Conservation (phyloP, 2,113 vertebrate genomes). For the Rhabdornis inornatus region DNA sequence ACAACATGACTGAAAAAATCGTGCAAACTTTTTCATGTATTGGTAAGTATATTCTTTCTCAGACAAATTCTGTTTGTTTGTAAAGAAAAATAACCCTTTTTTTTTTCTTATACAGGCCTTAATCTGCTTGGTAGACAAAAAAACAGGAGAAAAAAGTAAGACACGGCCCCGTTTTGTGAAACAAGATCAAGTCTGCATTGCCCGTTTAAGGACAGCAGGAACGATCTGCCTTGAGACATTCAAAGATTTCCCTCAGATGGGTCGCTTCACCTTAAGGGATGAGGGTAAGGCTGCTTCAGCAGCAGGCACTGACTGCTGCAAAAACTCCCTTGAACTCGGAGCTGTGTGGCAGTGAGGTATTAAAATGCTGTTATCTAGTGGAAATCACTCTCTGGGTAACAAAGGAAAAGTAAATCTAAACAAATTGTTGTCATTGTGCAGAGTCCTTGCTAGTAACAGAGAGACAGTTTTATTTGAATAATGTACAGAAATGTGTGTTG, state of each 20-base stretch:
- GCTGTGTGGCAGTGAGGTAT: neutral
- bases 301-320: neutral
- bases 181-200: constrained; percentile 98
- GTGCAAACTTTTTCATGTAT: neutral
- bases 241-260: constrained; percentile 99
- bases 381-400: neutral
- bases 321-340: neutral
- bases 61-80: neutral
- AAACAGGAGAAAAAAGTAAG: constrained; percentile 97
- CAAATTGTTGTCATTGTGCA: neutral
- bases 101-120: constrained; percentile 81
- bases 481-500: neutral
- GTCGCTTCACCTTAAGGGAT: constrained; percentile 95
- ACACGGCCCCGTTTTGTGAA: constrained; percentile 97
- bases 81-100: neutral
- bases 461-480: neutral
- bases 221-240: constrained; percentile 99
- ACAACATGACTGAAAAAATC: neutral
- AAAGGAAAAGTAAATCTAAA: neutral
- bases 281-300: constrained; percentile 82
- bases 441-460: neutral
- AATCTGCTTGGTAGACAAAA: constrained; percentile 99
- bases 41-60: neutral
- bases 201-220: constrained; percentile 91
- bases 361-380: neutral